Conservation (phyloP, 2,113 vertebrate species). For the Fulica atra region DNA sequence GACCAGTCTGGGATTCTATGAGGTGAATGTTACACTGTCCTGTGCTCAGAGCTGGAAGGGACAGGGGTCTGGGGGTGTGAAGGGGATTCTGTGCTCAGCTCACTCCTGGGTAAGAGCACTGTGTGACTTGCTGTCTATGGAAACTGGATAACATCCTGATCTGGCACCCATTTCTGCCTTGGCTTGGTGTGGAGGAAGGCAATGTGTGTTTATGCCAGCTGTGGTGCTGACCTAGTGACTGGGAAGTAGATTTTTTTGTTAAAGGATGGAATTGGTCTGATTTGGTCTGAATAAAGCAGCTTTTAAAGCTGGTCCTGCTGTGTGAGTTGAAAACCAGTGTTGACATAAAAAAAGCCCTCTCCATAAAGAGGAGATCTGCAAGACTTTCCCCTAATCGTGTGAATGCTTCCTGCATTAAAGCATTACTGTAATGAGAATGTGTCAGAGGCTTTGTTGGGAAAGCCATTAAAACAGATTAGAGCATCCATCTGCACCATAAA, state of each 20-base stretch:
- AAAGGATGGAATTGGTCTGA: neutral
- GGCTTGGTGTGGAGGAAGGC: neutral
- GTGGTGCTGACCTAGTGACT: neutral
- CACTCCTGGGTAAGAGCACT: neutral
- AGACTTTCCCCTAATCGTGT: neutral
- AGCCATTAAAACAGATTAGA: constrained; percentile 54
- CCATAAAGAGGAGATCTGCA: neutral
- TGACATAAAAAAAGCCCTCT: neutral
- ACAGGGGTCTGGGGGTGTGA: neutral
- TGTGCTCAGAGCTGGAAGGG: neutral
- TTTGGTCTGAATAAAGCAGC: neutral
- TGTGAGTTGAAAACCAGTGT: neutral
- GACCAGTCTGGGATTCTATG: no score
- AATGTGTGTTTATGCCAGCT: neutral
- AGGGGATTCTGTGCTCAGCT: neutral
- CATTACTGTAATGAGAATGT: constrained; percentile 32
- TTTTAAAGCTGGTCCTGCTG: neutral
- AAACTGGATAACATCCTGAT: neutral
- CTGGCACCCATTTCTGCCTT: neutral
- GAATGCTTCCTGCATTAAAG: constrained; percentile 34
- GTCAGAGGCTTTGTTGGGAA: constrained; percentile 46
- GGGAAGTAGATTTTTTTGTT: neutral
- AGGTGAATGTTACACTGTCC: no score
- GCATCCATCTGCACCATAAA: constrained; percentile 50
- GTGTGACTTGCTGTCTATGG: rapidly evolving